Evolutionary conservation across 2,888 invertebrate species (phyloP), one percentile per base, ranked within the genome.

Genomic region (Shargacucullia verbasci): DNA sequence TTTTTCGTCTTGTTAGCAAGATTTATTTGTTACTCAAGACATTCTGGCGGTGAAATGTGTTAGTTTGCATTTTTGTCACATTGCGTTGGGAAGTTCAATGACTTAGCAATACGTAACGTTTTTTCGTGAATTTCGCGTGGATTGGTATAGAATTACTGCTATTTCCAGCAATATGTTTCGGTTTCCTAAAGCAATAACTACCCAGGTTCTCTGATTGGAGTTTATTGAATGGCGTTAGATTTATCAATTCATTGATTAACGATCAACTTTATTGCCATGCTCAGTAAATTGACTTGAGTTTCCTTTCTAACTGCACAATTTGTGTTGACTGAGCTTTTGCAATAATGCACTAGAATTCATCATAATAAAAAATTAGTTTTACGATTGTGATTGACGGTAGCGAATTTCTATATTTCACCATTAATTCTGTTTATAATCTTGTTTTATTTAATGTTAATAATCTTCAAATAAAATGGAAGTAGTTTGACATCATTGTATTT

Each of bases 1-100:
- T 67, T 81, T 82, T 74, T 79, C 75, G 72, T 78, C 76, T 85
- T 74, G 80, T 85, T 83, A 80, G 70, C 59, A 41, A 55, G 59
- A 75, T 78, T 79, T 76, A 72, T 77, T 68, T 67, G 62, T 55
- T 31, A 43, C 14, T 50, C 45, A 43, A 12, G 41, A 62, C 14
- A 8, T 45, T 49, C 8, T 34, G 14, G 12, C 20, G 44, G 29
- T 37, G 38, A 14, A 1, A 43, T 2, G 52, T 44, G 3, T 34
- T 15, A 8, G 31, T 54, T 38, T 38, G 25, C 20, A 40, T 50
- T 50, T 25, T 54, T 48, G 37, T 44, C 47, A 50, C 27, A 62
- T 49, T 46, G 13, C 14, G 11, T 12, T 43, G 11, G 15, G 13
- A 41, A 27, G 13, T 43, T 49, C 43, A 13, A 44, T 20, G 4